Percentiles rank a stretch among this genome's conserved stretches.
Evolutionary conservation across 2,888 invertebrate genomes (phyloP).

Genomic region (Troides oblongomaculatus): DNA sequence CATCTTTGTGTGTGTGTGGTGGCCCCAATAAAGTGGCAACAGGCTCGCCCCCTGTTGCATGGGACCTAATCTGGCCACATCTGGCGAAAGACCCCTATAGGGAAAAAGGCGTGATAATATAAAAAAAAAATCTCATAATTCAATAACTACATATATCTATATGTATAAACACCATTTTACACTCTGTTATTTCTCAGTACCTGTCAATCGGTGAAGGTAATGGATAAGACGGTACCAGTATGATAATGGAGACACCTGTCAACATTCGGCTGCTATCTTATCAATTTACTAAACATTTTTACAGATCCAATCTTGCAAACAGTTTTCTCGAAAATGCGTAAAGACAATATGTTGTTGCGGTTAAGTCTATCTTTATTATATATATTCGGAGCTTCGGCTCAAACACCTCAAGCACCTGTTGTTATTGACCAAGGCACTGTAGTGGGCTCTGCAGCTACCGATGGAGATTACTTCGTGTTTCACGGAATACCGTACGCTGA

Average conservation of each 20-base stretch:
- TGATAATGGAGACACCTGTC: constrained; percentile 18
- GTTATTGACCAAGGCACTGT: constrained; percentile 60
- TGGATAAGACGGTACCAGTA: background rate
- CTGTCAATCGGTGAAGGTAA: background rate
- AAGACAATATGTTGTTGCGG: constrained; percentile 47
- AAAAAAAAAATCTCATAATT: background rate
- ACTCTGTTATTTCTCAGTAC: background rate
- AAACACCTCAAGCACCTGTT: constrained; percentile 35
- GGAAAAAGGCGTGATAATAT: too few relatives aligned
- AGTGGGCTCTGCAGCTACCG: constrained; percentile 46
- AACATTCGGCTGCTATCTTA: constrained; percentile 17
- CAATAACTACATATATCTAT: background rate
- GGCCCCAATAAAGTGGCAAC: too few relatives aligned
- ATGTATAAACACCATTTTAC: background rate
- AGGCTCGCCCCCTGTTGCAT: too few relatives aligned
- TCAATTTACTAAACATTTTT: constrained; percentile 2
- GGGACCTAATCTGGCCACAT: too few relatives aligned
- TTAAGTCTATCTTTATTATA: constrained; percentile 37
- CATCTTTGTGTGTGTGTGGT: too few relatives aligned
- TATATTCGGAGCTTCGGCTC: constrained; percentile 37
- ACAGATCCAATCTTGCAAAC: background rate
- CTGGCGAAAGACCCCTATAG: too few relatives aligned
- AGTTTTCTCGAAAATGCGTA: constrained; percentile 13
- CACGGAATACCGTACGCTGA: constrained; percentile 70
- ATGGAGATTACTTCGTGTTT: constrained; percentile 55